A percentile compares a stretch with the other conserved stretches of the same genome.
These are phyloP conservation scores for Ochotona princeps DNA, from an alignment of 2,113 vertebrate species.

Conservation along the genomic window DNA sequence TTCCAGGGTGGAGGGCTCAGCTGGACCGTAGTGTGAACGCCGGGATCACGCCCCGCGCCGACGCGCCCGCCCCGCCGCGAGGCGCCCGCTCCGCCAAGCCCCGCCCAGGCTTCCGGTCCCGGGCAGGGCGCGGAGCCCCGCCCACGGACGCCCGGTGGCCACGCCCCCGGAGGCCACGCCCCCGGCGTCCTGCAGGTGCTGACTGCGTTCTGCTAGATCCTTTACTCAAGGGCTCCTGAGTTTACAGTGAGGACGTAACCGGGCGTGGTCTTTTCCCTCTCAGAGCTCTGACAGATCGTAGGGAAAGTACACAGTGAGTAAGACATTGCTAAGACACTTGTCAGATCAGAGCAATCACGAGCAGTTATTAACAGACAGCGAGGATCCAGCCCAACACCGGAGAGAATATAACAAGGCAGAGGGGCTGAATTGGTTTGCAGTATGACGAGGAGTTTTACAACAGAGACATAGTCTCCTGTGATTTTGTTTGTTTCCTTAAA, in stretches of 20 bases:
- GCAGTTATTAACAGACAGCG: not conserved
- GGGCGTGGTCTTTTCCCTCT: not conserved
- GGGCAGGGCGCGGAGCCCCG: too few species aligned
- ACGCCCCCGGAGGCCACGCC: conserved; percentile 35
- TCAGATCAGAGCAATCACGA: not conserved
- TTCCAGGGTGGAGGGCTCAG: not conserved
- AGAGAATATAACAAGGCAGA: not conserved
- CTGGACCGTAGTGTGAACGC: not conserved
- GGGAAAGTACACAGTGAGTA: not conserved
- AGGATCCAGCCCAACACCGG: not conserved
- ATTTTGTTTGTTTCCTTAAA: too few species aligned
- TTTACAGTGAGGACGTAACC: not conserved
- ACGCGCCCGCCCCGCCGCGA: not conserved
- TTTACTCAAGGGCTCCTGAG: not conserved
- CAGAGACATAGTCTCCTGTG: too few species aligned
- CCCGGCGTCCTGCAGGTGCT: fast-evolving
- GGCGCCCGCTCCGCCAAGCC: not conserved
- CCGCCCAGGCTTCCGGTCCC: conserved; percentile 63
- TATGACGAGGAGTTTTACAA: not conserved
- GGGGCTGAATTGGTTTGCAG: not conserved
- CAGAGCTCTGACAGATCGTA: not conserved
- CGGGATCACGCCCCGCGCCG: not conserved
- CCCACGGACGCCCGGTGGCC: too few species aligned
- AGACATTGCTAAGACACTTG: conserved; percentile 10
- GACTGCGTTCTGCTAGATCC: not conserved